A percentile compares a stretch with the other conserved stretches of the same genome.
Conservation (phyloP, 2,888 invertebrate genomes). For the Allygus modestus region DNA sequence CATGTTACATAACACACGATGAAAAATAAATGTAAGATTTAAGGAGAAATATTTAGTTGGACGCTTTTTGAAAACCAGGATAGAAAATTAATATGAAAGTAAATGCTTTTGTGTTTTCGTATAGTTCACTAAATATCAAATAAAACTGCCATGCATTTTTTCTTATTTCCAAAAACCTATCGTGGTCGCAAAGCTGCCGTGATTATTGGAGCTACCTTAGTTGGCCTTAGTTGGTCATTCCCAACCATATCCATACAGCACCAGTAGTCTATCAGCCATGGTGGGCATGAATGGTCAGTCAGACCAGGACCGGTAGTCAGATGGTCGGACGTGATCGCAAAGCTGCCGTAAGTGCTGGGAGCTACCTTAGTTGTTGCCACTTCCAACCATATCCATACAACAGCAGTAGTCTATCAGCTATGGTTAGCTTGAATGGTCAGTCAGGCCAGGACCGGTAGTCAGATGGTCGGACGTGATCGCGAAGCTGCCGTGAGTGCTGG, state of each 20-base stretch:
- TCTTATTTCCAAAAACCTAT: no score
- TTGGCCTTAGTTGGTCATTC: no score
- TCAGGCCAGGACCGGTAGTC: conserved; percentile 28
- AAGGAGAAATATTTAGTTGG: no score
- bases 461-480: conserved; percentile 27
- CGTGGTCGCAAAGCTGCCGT: no score
- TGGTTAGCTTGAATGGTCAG: conserved; percentile 15
- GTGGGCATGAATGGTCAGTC: conserved; percentile 1
- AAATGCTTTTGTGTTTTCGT: no score
- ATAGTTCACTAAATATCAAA: no score
- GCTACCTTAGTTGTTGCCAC: conserved; percentile 4
- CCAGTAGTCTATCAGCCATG: neutral
- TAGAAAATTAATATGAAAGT: no score
- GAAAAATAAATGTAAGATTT: no score
- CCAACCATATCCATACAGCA: neutral
- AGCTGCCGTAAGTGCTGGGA: neutral
- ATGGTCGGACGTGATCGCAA: neutral
- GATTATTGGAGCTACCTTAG: no score
- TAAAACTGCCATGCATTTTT: no score
- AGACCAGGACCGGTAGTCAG: conserved; percentile 4
- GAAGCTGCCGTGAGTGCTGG: conserved; percentile 36
- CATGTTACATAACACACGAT: no score
- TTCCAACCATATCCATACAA: neutral
- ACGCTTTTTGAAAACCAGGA: no score
- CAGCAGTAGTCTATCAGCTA: neutral